Conservation (phyloP, 2,113 vertebrate genomes). For the Symphodus melops region DNA sequence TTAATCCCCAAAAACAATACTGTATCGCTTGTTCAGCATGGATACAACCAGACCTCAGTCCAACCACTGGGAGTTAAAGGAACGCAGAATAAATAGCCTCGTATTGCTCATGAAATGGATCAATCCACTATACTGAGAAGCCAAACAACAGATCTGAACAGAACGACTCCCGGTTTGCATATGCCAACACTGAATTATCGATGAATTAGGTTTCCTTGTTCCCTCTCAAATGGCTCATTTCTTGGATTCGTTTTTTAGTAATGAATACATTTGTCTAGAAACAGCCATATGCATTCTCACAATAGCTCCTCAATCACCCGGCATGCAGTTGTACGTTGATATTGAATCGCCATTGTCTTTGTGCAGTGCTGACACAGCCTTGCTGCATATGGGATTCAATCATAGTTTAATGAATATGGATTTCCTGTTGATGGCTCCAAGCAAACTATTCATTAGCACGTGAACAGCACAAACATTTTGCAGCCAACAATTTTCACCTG, state of each 20-base stretch:
- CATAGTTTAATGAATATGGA: constrained; percentile 67
- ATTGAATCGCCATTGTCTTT: constrained; percentile 71
- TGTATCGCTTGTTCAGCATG: constrained; percentile 36
- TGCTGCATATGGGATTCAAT: constrained; percentile 58
- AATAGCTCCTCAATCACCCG: constrained; percentile 68
- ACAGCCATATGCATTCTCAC: constrained; percentile 69
- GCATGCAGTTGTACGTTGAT: constrained; percentile 53
- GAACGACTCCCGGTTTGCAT: constrained; percentile 40
- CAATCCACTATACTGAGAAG: constrained; percentile 31
- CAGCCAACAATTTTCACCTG: constrained; percentile 28
- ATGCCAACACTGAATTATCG: constrained; percentile 61
- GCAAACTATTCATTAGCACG: constrained; percentile 63
- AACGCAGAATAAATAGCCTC: constrained; percentile 12
- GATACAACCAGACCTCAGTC: constrained; percentile 35
- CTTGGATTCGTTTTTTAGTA: constrained; percentile 72
- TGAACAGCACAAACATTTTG: constrained; percentile 42
- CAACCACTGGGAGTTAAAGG: constrained; percentile 24
- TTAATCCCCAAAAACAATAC: constrained; percentile 26
- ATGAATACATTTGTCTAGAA: constrained; percentile 78
- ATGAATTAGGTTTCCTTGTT: constrained; percentile 58
- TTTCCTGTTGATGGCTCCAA: constrained; percentile 58
- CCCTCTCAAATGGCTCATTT: constrained; percentile 71
- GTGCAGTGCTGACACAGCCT: constrained; percentile 58
- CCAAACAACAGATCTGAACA: constrained; percentile 50
- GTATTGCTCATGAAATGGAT: constrained; percentile 45